A percentile compares a stretch with the other conserved stretches of the same genome.
Conservation (phyloP, 2,797 vertebrate species). For the Coracias cyanogaster region DNA sequence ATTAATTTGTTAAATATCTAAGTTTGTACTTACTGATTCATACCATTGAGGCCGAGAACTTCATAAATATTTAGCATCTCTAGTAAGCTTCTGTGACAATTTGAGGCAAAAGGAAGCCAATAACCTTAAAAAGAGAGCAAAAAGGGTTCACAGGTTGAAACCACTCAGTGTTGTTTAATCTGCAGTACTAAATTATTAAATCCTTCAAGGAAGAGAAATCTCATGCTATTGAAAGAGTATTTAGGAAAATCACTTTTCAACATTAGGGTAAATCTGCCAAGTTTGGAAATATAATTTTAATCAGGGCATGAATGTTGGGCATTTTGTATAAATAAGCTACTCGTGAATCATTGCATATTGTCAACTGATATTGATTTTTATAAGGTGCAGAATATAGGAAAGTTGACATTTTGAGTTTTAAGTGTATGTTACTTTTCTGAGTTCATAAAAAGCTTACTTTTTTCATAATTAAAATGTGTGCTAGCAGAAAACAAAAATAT, state of each 20-base stretch:
- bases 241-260: constrained; percentile 11
- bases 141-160: constrained; percentile 29
- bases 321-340: background rate
- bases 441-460: background rate
- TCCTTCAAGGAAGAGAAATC: background rate
- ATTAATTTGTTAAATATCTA: constrained; percentile 23
- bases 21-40: constrained; percentile 27
- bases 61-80: constrained; percentile 52
- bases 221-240: background rate
- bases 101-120: constrained; percentile 27
- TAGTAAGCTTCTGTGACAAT: constrained; percentile 9
- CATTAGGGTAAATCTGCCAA: background rate
- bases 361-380: background rate
- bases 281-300: background rate
- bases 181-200: constrained; percentile 35
- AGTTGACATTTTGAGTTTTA: background rate
- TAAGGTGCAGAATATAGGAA: background rate
- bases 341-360: background rate
- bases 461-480: background rate
- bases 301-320: background rate
- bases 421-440: background rate
- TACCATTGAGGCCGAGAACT: background rate
- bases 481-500: background rate
- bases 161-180: constrained; percentile 4
- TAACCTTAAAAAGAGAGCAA: constrained; percentile 3